Evolutionary conservation across 1,140 invertebrate species (phyloP).

Genomic region (Medauroidea extradentata): DNA sequence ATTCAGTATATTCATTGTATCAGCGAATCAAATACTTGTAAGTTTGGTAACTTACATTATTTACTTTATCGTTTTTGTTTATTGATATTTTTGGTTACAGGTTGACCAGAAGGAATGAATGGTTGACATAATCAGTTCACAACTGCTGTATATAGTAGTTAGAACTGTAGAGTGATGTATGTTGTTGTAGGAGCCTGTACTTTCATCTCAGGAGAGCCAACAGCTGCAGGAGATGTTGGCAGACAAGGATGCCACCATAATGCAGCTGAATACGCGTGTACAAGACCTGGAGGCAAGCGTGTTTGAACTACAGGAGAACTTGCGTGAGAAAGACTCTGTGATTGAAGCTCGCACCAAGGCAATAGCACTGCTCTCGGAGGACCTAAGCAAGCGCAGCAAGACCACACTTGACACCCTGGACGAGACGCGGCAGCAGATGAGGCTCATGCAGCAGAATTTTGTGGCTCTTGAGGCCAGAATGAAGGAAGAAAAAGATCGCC

Average conservation of each 20-base stretch:
- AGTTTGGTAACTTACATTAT: too few relatives aligned
- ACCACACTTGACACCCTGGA: conserved; percentile 64
- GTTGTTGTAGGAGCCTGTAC: too few relatives aligned
- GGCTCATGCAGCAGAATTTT: conserved; percentile 74
- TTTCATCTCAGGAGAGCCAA: background rate
- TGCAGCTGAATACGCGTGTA: conserved; percentile 24
- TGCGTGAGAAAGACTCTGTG: conserved; percentile 81
- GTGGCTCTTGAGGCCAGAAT: conserved; percentile 53
- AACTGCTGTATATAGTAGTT: too few relatives aligned
- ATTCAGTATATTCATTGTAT: too few relatives aligned
- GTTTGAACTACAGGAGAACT: conserved; percentile 68
- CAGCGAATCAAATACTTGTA: too few relatives aligned
- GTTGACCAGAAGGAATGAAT: too few relatives aligned
- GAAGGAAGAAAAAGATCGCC: conserved; percentile 50
- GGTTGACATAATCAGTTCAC: too few relatives aligned
- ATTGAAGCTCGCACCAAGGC: conserved; percentile 80
- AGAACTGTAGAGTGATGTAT: too few relatives aligned
- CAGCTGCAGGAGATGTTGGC: background rate
- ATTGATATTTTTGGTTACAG: too few relatives aligned
- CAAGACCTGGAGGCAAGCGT: conserved; percentile 59
- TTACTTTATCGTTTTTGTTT: too few relatives aligned
- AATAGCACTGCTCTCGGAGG: conserved; percentile 69
- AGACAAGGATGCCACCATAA: conserved; percentile 2
- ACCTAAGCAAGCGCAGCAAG: conserved; percentile 66
- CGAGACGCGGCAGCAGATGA: conserved; percentile 74